These are phyloP conservation scores for Agrochola lota DNA, from an alignment of 2,888 invertebrate genomes.

Conservation along the genomic window DNA sequence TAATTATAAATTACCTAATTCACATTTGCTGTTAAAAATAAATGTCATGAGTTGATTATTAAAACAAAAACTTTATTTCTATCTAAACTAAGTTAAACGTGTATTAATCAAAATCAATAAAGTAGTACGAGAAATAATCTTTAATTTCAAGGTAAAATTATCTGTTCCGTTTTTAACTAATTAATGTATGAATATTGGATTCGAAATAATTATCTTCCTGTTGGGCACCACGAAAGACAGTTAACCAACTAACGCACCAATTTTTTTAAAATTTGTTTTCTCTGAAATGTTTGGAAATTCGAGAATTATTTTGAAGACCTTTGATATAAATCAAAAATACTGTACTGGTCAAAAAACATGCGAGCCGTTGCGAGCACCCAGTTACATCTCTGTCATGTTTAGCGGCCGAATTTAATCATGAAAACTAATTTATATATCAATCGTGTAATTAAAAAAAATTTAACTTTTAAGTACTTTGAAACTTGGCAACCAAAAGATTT, in stretches of 20 bases:
- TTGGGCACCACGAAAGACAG: background rate
- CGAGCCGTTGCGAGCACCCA: too few relatives aligned
- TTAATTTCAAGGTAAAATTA: background rate
- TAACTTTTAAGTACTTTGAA: too few relatives aligned
- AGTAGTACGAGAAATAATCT: background rate
- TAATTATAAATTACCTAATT: background rate
- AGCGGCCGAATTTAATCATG: too few relatives aligned
- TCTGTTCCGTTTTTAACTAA: background rate
- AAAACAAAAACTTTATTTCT: background rate
- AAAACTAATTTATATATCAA: too few relatives aligned
- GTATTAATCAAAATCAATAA: background rate
- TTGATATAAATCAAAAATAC: too few relatives aligned
- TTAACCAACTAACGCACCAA: background rate
- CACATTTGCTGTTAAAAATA: slow-evolving; percentile 2
- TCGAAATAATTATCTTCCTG: slow-evolving; percentile 1
- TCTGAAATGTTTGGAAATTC: too few relatives aligned
- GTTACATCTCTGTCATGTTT: too few relatives aligned
- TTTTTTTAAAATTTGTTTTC: background rate
- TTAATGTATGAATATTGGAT: slow-evolving; percentile 2
- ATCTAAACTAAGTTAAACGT: background rate
- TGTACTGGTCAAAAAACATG: too few relatives aligned
- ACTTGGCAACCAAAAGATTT: too few relatives aligned
- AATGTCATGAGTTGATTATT: background rate
- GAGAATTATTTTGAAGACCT: too few relatives aligned
- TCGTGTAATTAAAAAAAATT: too few relatives aligned